Conservation (phyloP, 2,888 invertebrate species). For the Dasypogon diadema region DNA sequence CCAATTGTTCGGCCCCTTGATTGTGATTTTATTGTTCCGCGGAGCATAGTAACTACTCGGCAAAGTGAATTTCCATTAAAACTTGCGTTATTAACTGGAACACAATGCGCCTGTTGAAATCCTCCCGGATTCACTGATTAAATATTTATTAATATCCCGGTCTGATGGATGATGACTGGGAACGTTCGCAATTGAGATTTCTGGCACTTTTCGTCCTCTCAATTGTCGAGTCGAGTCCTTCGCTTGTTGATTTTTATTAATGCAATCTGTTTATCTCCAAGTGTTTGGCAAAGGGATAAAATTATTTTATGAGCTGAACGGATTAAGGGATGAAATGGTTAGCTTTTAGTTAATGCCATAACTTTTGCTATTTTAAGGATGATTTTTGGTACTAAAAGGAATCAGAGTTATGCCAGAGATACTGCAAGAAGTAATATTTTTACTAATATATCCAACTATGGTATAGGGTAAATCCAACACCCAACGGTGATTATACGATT, state of each 20-base stretch:
- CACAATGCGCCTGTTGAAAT: neutral
- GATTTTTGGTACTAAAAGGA: too few relatives aligned
- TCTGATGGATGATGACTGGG: neutral
- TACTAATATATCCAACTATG: too few relatives aligned
- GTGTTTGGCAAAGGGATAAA: neutral
- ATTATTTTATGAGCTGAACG: neutral
- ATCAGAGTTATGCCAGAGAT: too few relatives aligned
- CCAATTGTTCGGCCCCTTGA: conserved; percentile 1
- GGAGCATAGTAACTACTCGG: neutral
- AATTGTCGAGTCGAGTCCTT: neutral
- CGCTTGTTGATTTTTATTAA: neutral
- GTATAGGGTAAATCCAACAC: too few relatives aligned
- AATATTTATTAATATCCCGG: neutral
- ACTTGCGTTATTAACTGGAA: conserved; percentile 5
- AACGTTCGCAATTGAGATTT: neutral
- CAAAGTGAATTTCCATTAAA: neutral
- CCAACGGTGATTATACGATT: too few relatives aligned
- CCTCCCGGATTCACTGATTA: neutral
- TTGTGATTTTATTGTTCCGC: conserved; percentile 9
- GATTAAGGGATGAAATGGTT: too few relatives aligned
- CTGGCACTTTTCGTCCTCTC: neutral
- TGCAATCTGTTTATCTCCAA: neutral
- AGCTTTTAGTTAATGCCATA: too few relatives aligned
- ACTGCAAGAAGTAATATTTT: too few relatives aligned
- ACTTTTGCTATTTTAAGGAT: too few relatives aligned